Conservation (phyloP, 2,113 vertebrate genomes). For the Manacus vitellinus region DNA sequence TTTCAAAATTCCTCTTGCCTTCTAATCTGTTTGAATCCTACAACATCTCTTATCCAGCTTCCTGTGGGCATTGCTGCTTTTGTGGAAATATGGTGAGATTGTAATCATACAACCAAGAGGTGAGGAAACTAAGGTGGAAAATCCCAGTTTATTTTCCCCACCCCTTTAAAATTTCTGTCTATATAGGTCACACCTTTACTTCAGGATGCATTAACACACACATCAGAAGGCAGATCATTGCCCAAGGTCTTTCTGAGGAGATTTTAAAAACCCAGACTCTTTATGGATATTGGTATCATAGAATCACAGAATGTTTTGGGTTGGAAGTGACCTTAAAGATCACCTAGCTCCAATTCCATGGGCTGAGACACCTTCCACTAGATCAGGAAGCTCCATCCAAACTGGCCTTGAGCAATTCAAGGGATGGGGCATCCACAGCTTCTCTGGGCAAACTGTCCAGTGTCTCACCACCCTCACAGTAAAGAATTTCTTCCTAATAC, state of each 20-base stretch:
- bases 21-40: neutral
- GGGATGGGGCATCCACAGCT: neutral
- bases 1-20: neutral
- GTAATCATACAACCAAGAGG: neutral
- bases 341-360: neutral
- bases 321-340: neutral
- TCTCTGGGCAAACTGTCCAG: neutral
- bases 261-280: neutral
- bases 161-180: neutral
- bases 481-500: neutral
- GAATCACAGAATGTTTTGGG: neutral
- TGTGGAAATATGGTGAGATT: neutral
- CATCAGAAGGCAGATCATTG: neutral
- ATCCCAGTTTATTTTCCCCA: neutral
- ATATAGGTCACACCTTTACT: neutral
- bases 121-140: neutral
- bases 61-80: neutral
- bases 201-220: neutral
- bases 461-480: neutral
- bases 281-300: neutral
- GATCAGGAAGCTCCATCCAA: neutral
- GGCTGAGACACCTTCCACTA: neutral
- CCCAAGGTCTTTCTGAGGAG: neutral
- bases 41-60: neutral
- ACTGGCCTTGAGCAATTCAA: neutral